Percentiles rank a stretch among this genome's conserved stretches.
Evolutionary conservation across 2,797 vertebrate species (phyloP).

Genomic region (Hydrophis major): DNA sequence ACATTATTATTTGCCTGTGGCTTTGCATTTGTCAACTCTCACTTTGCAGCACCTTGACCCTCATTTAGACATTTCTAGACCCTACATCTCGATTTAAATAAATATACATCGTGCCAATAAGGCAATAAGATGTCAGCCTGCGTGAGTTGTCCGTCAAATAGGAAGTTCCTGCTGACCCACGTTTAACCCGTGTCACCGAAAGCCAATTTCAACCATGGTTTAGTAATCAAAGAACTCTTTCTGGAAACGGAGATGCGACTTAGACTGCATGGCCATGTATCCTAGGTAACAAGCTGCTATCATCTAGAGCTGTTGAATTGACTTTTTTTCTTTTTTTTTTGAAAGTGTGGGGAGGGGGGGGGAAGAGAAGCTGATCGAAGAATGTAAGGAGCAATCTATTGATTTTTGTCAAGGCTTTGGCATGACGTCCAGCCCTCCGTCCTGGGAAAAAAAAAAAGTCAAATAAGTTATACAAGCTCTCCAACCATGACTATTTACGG

Average conservation of each 20-base stretch:
- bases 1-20: background rate
- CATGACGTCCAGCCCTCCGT: background rate
- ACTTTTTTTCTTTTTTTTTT: background rate
- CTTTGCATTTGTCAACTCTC: background rate
- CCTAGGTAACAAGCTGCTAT: constrained; percentile 38
- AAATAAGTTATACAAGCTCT: background rate
- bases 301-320: constrained; percentile 1
- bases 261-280: background rate
- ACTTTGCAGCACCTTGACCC: background rate
- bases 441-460: too few species aligned
- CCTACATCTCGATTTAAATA: background rate
- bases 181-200: background rate
- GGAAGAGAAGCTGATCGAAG: background rate
- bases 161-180: background rate
- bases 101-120: background rate
- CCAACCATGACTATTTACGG: background rate
- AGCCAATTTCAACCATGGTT: background rate
- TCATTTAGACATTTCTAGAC: background rate
- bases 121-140: background rate
- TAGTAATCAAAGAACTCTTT: constrained; percentile 1
- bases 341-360: background rate
- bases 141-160: background rate
- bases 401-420: constrained; percentile 6
- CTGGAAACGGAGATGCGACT: background rate
- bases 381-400: constrained; percentile 7